phyloP scores from a whole-genome alignment of 1,140 invertebrate species.

The Metopolophium dirhodum region DNA sequence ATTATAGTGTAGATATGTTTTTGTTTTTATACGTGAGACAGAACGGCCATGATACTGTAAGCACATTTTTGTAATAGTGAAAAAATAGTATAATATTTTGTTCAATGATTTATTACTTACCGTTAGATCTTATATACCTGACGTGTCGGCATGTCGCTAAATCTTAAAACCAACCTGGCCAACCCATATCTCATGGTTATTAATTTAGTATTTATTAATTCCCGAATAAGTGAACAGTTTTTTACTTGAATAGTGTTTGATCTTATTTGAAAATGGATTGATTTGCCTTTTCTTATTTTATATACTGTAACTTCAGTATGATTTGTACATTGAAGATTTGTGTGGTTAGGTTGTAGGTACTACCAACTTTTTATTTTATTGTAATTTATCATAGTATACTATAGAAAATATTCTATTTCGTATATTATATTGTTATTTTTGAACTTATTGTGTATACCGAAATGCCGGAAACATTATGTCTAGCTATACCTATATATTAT shows the following conservation, averaged over 20 bases:
- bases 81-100: not conserved
- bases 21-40: not conserved
- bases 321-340: not conserved
- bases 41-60: not conserved
- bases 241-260: not conserved
- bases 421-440: not conserved
- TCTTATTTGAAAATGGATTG: not conserved
- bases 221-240: not conserved
- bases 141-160: not conserved
- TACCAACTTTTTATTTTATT: not conserved
- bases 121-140: not conserved
- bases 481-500: no score
- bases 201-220: not conserved
- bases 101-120: not conserved
- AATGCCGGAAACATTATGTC: no score
- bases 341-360: not conserved
- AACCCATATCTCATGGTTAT: not conserved
- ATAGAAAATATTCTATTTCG: not conserved
- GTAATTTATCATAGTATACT: not conserved
- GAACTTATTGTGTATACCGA: not conserved
- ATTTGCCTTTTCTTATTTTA: not conserved
- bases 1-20: not conserved
- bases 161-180: not conserved
- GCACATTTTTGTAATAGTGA: not conserved
- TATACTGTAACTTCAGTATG: not conserved